A percentile compares a stretch with the other conserved stretches of the same genome.
Evolutionary conservation across 2,797 vertebrate species (phyloP).

Genomic region (Parambassis ranga): DNA sequence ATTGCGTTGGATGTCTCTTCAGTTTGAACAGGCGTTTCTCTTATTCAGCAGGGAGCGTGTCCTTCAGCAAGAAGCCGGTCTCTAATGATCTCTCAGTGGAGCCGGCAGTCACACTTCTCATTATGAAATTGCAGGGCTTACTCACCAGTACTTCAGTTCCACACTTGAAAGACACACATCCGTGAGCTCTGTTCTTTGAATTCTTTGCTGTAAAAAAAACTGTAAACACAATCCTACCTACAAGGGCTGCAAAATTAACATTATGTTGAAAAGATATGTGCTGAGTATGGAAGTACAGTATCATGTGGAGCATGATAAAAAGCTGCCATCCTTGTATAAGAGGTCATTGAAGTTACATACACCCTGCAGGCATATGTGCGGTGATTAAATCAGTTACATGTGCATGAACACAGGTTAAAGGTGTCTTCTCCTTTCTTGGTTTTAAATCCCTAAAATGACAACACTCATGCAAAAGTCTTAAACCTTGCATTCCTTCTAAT

Average conservation of each 20-base stretch:
- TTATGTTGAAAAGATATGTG: no score
- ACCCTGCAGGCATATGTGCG: no score
- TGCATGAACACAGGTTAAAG: no score
- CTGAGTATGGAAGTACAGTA: no score
- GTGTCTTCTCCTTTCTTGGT: no score
- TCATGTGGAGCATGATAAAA: no score
- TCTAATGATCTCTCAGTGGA: constrained; percentile 77
- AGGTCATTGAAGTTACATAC: no score
- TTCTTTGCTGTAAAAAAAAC: neutral
- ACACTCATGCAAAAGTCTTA: no score
- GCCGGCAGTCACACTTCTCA: constrained; percentile 54
- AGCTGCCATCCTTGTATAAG: no score
- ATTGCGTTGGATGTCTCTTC: constrained; percentile 34
- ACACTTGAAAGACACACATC: neutral
- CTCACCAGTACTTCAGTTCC: constrained; percentile 16
- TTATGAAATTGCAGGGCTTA: constrained; percentile 38
- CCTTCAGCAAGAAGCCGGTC: constrained; percentile 52
- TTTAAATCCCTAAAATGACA: no score
- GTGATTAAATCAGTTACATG: no score
- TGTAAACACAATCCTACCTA: neutral
- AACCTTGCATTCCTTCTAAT: no score
- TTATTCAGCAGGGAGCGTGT: constrained; percentile 65
- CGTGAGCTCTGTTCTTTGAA: neutral
- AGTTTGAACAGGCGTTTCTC: constrained; percentile 52
- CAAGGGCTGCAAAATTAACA: neutral